Evolutionary conservation across 2,113 vertebrate species (phyloP).

Genomic region (Lota lota): DNA sequence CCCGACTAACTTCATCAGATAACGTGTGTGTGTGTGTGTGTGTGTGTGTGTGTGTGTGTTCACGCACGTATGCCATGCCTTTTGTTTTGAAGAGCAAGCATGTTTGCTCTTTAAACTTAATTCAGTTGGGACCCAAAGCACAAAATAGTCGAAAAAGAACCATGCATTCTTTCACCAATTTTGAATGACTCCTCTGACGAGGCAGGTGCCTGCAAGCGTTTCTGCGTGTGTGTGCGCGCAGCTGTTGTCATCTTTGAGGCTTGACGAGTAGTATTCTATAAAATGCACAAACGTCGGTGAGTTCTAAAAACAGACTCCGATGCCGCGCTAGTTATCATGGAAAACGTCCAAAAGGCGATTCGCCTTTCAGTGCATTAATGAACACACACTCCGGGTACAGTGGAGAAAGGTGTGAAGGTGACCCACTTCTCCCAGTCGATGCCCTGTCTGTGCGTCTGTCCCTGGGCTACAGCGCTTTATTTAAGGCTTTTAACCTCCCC

Average conservation of each 20-base stretch:
- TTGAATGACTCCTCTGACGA: no score
- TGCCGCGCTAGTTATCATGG: not conserved
- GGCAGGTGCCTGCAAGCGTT: no score
- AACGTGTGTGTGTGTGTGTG: slow-evolving; percentile 24
- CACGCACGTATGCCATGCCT: not conserved
- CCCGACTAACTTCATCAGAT: slow-evolving; percentile 50
- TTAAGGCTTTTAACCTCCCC: slow-evolving; percentile 52
- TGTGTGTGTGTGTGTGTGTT: not conserved
- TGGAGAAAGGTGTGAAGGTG: slow-evolving; percentile 62
- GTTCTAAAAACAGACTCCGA: not conserved
- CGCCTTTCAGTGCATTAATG: slow-evolving; percentile 43
- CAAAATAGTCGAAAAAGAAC: no score
- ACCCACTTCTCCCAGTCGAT: slow-evolving; percentile 72
- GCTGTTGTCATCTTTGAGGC: no score
- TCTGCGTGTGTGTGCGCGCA: not conserved
- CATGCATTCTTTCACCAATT: no score
- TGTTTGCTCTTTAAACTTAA: not conserved
- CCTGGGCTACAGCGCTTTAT: slow-evolving; percentile 55
- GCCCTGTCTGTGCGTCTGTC: slow-evolving; percentile 57
- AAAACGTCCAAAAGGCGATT: not conserved
- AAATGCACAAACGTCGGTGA: no score
- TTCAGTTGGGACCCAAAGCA: no score
- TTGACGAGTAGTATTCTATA: no score
- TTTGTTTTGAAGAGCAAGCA: not conserved
- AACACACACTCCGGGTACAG: slow-evolving; percentile 34